Evolutionary conservation across 1,140 invertebrate genomes (phyloP).

Genomic region (Scaptomyza pallida): DNA sequence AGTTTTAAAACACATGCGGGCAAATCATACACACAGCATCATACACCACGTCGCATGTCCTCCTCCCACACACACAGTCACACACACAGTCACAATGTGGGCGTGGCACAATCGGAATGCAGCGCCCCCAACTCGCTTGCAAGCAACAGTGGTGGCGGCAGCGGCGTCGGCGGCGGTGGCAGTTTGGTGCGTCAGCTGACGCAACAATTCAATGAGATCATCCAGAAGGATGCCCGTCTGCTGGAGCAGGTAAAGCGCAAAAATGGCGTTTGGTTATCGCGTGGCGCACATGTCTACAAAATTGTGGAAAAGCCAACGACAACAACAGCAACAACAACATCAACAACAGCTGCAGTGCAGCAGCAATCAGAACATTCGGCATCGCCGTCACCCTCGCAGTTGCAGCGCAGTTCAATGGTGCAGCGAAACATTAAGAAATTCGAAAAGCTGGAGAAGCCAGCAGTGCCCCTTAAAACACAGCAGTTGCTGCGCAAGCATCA

Average conservation of each 20-base stretch:
- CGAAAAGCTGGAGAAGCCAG: constrained; percentile 82
- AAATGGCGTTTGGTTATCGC: constrained; percentile 70
- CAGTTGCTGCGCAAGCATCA: constrained; percentile 70
- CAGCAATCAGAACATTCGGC: constrained; percentile 2
- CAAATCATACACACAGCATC: constrained; percentile 64
- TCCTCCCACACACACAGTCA: constrained; percentile 25
- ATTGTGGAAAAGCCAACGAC: constrained; percentile 59
- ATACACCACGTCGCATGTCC: constrained; percentile 53
- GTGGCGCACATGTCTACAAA: constrained; percentile 77
- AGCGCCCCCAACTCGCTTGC: not conserved
- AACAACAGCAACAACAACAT: too few relatives aligned
- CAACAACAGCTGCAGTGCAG: not conserved
- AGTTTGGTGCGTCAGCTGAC: constrained; percentile 84
- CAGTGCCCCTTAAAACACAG: constrained; percentile 78
- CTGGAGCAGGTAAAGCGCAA: constrained; percentile 83
- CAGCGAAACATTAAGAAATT: constrained; percentile 84
- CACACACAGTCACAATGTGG: constrained; percentile 9
- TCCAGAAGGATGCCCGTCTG: constrained; percentile 77
- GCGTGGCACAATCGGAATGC: not conserved
- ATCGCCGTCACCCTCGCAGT: not conserved
- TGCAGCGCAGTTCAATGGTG: constrained; percentile 62
- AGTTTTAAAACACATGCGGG: constrained; percentile 83
- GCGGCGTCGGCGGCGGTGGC: not conserved
- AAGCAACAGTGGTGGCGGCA: not conserved
- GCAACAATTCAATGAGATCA: constrained; percentile 85